Base-by-base conservation (phyloP, 2,113 vertebrate genomes). In the Fregata magnificens region DNA sequence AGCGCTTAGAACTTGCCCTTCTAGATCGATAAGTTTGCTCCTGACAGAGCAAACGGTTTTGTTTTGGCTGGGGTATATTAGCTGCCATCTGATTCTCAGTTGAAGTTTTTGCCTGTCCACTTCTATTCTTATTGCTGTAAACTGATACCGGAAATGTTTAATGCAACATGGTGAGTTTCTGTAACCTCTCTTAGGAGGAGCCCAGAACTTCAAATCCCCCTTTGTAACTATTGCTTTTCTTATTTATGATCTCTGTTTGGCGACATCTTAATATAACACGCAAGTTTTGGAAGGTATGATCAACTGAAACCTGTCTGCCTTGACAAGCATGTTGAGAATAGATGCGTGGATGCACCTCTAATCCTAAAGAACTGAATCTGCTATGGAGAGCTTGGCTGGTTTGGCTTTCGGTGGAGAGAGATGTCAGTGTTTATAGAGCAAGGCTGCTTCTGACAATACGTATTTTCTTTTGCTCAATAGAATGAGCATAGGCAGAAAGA, bases 401-500 rank as follows among this genome's bases (percentile, higher is more conserved):
- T 86, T 90, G 72, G 36, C 50, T 88, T 74, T 47, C 20, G 17
- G 70, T 47, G 50, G 56, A 65, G 73, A 56, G 81, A 76, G 44
- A 53, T 79, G 47, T 38, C 73, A 63, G 17, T 61, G 52, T 96
- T 83, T 84, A 52, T 50, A 58, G 52, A 86, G 47, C 31, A 71
- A 49, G 50, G 32, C 86, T 92, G 81, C 72, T 88, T 84, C 77
- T 93, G 86, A 82, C 52, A 82, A 72, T 78, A 49, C n/a, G 3
- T 36, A 3, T 87, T 95, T 97, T 92, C 29, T 86, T 91, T 65
- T 49, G 77, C 88, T 91, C 53, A 72, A 10, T 69, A 79, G 83
- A 96, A 53, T 56, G 24, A 85, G 88, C 56, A 49, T 42, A 85
- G 89, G 86, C 93, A 89, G 61, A 94, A 93, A 88, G 79, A 95